Evolutionary conservation across 2,797 vertebrate genomes (phyloP).

Genomic region (Mormyrus hasselquistii): DNA sequence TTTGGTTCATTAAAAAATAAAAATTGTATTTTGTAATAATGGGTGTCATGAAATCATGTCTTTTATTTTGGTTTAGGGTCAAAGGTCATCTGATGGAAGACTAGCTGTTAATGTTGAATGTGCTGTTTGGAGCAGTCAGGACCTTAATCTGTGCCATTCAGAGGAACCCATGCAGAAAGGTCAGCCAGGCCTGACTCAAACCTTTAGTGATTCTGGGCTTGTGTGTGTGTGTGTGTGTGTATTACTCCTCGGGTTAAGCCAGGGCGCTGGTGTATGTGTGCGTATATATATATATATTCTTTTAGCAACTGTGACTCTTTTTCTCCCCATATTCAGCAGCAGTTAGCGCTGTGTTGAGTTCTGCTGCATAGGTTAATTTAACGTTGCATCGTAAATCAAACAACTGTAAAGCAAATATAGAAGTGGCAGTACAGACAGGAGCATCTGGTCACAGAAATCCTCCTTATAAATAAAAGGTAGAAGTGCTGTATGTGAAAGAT

Average conservation of each 20-base stretch:
- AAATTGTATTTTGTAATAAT: not conserved
- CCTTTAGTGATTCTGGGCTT: not conserved
- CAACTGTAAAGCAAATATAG: not conserved
- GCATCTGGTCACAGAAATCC: not conserved
- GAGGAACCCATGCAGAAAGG: not conserved
- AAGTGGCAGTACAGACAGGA: not conserved
- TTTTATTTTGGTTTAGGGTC: not conserved
- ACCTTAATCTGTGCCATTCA: not conserved
- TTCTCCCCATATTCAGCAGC: not conserved
- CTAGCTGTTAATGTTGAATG: not conserved
- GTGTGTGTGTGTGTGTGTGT: too few species aligned
- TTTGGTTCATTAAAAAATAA: not conserved
- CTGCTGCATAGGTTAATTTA: constrained; percentile 8
- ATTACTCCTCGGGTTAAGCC: too few species aligned
- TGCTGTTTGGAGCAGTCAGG: not conserved
- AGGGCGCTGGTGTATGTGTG: too few species aligned
- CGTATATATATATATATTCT: too few species aligned
- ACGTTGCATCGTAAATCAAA: not conserved
- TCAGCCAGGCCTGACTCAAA: not conserved
- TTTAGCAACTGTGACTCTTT: not conserved
- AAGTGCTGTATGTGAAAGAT: constrained; percentile 12
- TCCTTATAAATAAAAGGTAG: not conserved
- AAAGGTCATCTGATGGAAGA: not conserved
- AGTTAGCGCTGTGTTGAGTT: not conserved
- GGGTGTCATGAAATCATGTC: not conserved